Conservation (phyloP, 1,140 invertebrate genomes). For the Pectinophora gossypiella region DNA sequence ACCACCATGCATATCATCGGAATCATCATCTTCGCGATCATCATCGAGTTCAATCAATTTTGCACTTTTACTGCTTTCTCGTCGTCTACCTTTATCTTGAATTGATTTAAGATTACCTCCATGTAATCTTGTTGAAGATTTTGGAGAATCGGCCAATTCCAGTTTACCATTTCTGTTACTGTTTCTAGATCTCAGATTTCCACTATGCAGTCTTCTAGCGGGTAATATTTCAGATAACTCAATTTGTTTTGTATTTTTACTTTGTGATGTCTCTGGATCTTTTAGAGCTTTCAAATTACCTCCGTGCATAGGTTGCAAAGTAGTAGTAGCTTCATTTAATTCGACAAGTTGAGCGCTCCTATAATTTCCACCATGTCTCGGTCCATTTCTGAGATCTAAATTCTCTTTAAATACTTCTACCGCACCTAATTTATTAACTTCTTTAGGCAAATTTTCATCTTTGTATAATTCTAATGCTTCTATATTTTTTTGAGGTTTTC, state of each 20-base stretch:
- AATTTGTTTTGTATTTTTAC: slow-evolving; percentile 37
- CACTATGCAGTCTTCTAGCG: slow-evolving; percentile 5
- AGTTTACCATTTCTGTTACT: slow-evolving; percentile 33
- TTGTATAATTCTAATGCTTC: slow-evolving; percentile 55
- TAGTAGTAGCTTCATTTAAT: not conserved
- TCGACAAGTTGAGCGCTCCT: slow-evolving; percentile 23
- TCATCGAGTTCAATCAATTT: slow-evolving; percentile 49
- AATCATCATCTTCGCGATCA: slow-evolving; percentile 30
- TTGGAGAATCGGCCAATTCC: slow-evolving; percentile 9
- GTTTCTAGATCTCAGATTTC: slow-evolving; percentile 25
- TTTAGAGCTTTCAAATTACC: slow-evolving; percentile 15
- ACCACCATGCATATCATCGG: slow-evolving; percentile 28
- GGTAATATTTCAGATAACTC: slow-evolving; percentile 25
- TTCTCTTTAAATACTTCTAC: slow-evolving; percentile 64
- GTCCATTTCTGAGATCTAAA: slow-evolving; percentile 48
- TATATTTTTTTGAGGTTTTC: slow-evolving; percentile 36
- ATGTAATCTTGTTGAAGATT: slow-evolving; percentile 26
- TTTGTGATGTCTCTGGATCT: slow-evolving; percentile 45
- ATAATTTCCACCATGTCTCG: slow-evolving; percentile 65
- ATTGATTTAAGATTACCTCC: slow-evolving; percentile 39
- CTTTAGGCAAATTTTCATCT: slow-evolving; percentile 62
- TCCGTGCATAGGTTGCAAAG: not conserved
- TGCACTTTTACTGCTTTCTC: slow-evolving; percentile 27
- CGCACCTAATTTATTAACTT: slow-evolving; percentile 61
- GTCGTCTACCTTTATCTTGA: slow-evolving; percentile 17